Evolutionary conservation across 2,888 invertebrate genomes (phyloP), one percentile per base, ranked within the genome.

Genomic region (Athalia circularis): DNA sequence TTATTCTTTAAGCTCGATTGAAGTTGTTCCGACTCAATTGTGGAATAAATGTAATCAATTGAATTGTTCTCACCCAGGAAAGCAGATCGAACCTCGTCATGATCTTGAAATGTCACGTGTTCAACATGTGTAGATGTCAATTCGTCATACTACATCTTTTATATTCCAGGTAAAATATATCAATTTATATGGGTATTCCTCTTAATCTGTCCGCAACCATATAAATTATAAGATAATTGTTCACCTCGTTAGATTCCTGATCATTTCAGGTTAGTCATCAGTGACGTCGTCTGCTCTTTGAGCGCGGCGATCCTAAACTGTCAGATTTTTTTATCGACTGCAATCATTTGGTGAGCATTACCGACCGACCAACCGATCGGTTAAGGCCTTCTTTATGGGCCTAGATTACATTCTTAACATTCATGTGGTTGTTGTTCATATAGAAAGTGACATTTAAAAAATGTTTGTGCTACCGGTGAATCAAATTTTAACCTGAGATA

Each of bases 41-140:
- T 29, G 29, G 29, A 29, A 29, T 29, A 29, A 29, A 29, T 29
- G 50, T 13, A 11, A 67, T 48, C 29, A 2, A 48, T 45, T 48
- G 47, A 9, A 7, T 45, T 29, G 45, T 47, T 65, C 81, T 81
- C 79, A 84, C 84, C 84, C 84, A 84, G 4, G 83, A 82, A 47
- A 82, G 80, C 61, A 84, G 78, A 47, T 79, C 79, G 59, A 74
- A 82, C 64, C 72, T 80, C 74, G 80, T 50, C 81, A 82, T 82
- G 45, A 65, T 9, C 29, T 65, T 48, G 29, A 29, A 79, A 9
- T 29, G 52, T 77, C 13, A 15, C 5, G 13, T 47, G 52, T 7
- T n/a, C 54, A n/a, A 54, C 4, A n/a, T 67, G 52, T 50, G 15
- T 50, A 4, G 11, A 3, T 54, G 54, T 11, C 54, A 54, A 54